Evolutionary conservation across 2,797 vertebrate genomes (phyloP), one percentile per base, ranked within the genome.

Genomic region (Tenualosa thibaudeaui): DNA sequence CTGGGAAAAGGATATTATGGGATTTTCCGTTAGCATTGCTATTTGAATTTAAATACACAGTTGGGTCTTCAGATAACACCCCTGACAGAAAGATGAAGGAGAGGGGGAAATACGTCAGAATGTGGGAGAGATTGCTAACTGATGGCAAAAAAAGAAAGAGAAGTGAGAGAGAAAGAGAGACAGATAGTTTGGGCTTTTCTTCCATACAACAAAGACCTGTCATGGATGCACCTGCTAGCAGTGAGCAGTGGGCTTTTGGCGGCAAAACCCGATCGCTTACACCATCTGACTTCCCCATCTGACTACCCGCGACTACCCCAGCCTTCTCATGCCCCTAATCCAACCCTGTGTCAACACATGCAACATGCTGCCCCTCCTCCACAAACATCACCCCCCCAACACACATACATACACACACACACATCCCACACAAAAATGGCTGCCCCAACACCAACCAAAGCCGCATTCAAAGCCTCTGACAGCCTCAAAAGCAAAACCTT

Each of bases 281-380:
- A 10, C 81, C 85, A 81, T 86, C 83, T 87, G 85, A 89, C 83
- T 46, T 7, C 6, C 7, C 81, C 85, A 81, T 86, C 83, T 87
- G 85, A 89, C 85, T 53, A 7, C 5, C 7, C 62, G 31, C 31
- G 24, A 68, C 10, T 68, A 37, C 68, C 68, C 6, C 17, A 22
- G 17, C 40, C 10, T 37, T 5, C 65, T 15, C 71, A 9, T 19
- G 40, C 17, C 40, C 19, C 71, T 46, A 19, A 78, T 78, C 71
- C 71, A 46, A 10, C 71, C 12, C 7, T 78, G 71, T 81, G 84
- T 84, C 83, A 84, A 17, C 58, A 78, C 40, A 56, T 65, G 83
- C 85, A 87, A 82, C 86, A 84, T 89, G 85, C 85, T 84, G 81
- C 49, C 85, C 68, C 9, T 19, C 15, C 49, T 37, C 62, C 26